phyloP scores from a whole-genome alignment of 2,113 vertebrate species.

The Notiomystis cincta region DNA sequence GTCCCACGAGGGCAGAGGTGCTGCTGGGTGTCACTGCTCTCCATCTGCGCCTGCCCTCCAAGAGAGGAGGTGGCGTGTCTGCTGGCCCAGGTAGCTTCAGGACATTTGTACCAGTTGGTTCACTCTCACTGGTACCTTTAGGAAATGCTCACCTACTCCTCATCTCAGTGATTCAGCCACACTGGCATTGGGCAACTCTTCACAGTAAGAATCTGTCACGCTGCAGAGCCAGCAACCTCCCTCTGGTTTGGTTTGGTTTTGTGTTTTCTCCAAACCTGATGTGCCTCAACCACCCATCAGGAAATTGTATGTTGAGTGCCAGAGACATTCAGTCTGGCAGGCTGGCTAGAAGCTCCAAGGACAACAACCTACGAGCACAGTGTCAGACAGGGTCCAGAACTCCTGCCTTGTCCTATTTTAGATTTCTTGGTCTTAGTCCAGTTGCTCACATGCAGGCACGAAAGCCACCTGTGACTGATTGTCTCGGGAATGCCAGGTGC shows the following conservation, averaged over 20 bases:
- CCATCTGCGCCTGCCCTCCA: background rate
- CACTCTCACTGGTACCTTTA: background rate
- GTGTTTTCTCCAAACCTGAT: background rate
- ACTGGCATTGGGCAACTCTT: background rate
- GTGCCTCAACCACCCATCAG: background rate
- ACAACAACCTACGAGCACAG: background rate
- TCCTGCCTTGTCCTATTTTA: background rate
- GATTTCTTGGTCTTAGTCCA: background rate
- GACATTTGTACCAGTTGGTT: background rate
- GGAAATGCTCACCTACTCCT: background rate
- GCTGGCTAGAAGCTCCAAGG: background rate
- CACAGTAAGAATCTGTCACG: fast-evolving
- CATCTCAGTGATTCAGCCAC: background rate
- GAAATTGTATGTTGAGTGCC: background rate
- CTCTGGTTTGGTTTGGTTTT: background rate
- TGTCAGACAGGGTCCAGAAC: fast-evolving
- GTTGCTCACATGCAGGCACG: background rate
- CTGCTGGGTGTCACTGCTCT: background rate
- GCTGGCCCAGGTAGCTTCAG: background rate
- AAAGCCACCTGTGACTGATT: background rate
- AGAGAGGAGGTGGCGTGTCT: background rate
- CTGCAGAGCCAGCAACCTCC: background rate
- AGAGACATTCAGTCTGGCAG: background rate
- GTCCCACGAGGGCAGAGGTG: fast-evolving
- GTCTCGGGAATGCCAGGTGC: background rate